Evolutionary conservation across 2,797 vertebrate species (phyloP), one percentile per base, ranked within the genome.

Genomic region (Hoplostethus atlanticus): DNA sequence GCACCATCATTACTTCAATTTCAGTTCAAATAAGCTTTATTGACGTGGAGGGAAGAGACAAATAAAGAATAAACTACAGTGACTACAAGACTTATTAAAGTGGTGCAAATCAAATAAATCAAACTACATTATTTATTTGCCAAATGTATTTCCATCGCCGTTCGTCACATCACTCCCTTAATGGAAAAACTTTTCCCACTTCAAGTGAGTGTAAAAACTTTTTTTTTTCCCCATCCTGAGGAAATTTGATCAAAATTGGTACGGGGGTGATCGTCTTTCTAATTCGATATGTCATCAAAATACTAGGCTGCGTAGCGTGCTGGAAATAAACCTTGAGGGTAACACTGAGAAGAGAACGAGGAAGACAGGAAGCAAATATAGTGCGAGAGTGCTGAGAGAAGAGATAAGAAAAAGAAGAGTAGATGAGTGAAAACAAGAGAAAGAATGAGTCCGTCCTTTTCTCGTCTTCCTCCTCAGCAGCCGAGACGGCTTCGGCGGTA

Each of bases 381-480:
- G 40, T 12, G 40, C 10, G 10, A 42, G n/a, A 48, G 9, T 42
- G 3, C 40, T 42, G 34, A 3, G 40, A 42, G 40, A 42, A 42
- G 40, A 42, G 40, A 42, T 42, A 12, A 42, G 40, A 42, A 11
- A 11, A 38, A 30, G n/a, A 54, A 36, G 8, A 38, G 40, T 28
- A 60, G 42, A 30, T 16, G 9, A 50, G 3, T 6, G 44, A 30
- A 55, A 11, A 21, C 21, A 50, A 30, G 31, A 50, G 51, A 50
- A 21, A 5, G 54, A 52, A 42, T 15, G n/a, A 0, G 44, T 59
- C 25, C 7, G 34, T 3, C 42, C 10, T 11, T 6, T 21, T 21
- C 2, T 63, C 15, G 38, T 17, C n/a, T 56, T 70, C 56, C 21
- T 31, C 36, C 56, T 13, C 11, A 64, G 36, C n/a, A 64, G 69